Conservation (phyloP, 2,888 invertebrate genomes). For the Rotaria magnacalcarata region DNA sequence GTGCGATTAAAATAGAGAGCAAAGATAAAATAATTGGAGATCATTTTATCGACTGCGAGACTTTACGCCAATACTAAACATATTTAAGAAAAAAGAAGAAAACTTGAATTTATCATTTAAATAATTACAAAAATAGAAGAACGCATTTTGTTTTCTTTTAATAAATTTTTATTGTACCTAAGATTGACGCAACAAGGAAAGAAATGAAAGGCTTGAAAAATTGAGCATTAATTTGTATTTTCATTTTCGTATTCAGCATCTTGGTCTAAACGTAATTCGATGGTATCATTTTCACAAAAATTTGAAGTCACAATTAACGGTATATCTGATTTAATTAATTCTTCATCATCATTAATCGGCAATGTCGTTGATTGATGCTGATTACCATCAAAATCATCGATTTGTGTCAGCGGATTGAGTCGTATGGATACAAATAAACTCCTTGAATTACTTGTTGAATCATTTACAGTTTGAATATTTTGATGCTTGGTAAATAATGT, state of each 20-base stretch:
- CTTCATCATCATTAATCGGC: not conserved
- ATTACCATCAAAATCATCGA: not conserved
- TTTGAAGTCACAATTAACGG: not conserved
- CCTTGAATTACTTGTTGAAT: not conserved
- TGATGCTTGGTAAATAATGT: not conserved
- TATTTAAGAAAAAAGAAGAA: too few relatives aligned
- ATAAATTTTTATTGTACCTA: too few relatives aligned
- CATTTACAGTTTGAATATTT: not conserved
- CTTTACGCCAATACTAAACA: too few relatives aligned
- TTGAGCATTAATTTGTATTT: not conserved
- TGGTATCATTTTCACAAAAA: not conserved
- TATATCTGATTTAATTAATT: not conserved
- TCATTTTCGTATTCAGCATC: not conserved
- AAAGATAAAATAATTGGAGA: too few relatives aligned
- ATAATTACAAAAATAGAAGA: too few relatives aligned
- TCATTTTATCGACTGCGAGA: too few relatives aligned
- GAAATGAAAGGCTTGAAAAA: not conserved
- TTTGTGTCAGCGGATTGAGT: not conserved
- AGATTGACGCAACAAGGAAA: not conserved
- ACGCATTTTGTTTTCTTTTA: too few relatives aligned
- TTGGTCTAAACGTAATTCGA: conserved; percentile 6
- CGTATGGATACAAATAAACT: not conserved
- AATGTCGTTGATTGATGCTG: not conserved
- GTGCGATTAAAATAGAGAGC: too few relatives aligned
- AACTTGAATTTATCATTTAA: too few relatives aligned